These are phyloP conservation scores for Volucella inanis DNA, from an alignment of 2,888 invertebrate genomes.

Conservation along the genomic window DNA sequence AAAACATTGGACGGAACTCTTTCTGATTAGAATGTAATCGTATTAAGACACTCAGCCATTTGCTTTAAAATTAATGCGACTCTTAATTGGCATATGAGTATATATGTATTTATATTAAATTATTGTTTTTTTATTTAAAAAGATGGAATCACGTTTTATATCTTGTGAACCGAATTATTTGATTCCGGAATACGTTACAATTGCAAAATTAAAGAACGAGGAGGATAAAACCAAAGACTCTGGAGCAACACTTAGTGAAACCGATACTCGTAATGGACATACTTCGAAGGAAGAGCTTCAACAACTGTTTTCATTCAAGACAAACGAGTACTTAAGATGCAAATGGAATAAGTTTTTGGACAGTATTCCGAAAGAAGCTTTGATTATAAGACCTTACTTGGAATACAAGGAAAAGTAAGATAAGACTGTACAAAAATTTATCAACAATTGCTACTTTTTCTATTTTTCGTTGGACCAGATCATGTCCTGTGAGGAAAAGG, in stretches of 20 bases:
- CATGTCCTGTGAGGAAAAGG: conserved; percentile 75
- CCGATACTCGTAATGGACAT: neutral
- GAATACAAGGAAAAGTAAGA: conserved; percentile 42
- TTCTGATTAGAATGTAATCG: too few species aligned
- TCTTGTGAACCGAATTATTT: conserved; percentile 26
- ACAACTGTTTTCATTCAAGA: neutral
- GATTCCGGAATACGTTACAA: conserved; percentile 11
- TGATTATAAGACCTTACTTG: conserved; percentile 61
- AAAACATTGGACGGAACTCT: too few species aligned
- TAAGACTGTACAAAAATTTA: too few species aligned
- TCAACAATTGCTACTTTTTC: neutral
- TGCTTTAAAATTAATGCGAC: too few species aligned
- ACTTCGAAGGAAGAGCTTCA: conserved; percentile 1
- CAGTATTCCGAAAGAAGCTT: conserved; percentile 62
- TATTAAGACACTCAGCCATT: too few species aligned
- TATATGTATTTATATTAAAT: too few species aligned
- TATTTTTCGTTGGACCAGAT: conserved; percentile 62
- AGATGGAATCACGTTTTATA: conserved; percentile 8
- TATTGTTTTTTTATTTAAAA: neutral
- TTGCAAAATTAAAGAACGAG: conserved; percentile 22
- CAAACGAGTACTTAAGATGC: neutral
- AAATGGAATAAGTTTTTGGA: conserved; percentile 69
- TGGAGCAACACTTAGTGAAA: neutral
- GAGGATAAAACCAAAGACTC: neutral
- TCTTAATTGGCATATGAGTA: too few species aligned